Evolutionary conservation across 64 coral and sea anemone species (phyloP).

Genomic region (Pocillopora damicornis): DNA sequence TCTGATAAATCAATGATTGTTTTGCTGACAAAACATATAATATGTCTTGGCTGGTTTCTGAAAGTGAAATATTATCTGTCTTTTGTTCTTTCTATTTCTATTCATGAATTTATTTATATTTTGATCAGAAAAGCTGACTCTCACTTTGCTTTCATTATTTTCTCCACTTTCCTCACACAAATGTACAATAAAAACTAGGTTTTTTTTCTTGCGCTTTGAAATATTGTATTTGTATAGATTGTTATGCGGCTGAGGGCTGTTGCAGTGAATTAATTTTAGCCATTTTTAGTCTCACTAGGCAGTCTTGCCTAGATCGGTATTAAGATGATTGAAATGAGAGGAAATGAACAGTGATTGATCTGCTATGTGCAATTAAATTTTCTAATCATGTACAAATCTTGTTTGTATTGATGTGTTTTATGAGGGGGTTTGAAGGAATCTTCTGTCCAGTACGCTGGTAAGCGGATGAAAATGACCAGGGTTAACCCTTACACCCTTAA

Average conservation of each 20-base stretch:
- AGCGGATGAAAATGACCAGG: too few species aligned
- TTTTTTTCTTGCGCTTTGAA: not conserved
- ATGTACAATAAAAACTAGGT: not conserved
- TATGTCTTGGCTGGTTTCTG: too few species aligned
- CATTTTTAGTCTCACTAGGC: constrained; percentile 9
- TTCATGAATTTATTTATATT: not conserved
- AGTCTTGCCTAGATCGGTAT: not conserved
- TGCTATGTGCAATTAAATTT: constrained; percentile 40
- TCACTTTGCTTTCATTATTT: too few species aligned
- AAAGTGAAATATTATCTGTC: not conserved
- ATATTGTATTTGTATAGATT: constrained; percentile 20
- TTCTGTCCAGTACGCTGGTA: not conserved
- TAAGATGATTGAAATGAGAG: not conserved
- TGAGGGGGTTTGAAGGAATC: not conserved
- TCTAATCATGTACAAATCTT: constrained; percentile 12
- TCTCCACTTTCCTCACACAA: not conserved
- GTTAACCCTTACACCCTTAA: too few species aligned
- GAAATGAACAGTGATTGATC: not conserved
- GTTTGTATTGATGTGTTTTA: not conserved
- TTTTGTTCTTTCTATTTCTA: not conserved
- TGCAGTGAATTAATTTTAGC: constrained; percentile 18
- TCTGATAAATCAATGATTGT: too few species aligned
- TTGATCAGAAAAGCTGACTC: not conserved
- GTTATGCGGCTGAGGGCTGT: not conserved
- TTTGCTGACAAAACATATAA: too few species aligned